Percentiles rank a stretch among this genome's conserved stretches.
Evolutionary conservation across 2,113 vertebrate genomes (phyloP).

Genomic region (Triplophysa tibetana): DNA sequence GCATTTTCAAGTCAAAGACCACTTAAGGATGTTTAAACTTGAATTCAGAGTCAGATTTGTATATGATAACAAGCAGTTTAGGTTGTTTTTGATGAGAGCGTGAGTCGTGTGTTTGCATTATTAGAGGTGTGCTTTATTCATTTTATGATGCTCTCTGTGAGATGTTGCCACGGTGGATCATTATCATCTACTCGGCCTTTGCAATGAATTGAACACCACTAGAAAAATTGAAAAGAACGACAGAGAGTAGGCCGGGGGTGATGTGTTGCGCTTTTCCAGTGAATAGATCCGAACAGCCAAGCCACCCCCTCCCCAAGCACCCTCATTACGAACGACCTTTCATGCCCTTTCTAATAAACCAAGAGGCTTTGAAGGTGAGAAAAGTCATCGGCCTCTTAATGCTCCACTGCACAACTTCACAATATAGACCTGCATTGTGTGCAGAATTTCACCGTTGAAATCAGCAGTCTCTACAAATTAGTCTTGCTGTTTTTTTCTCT

Average conservation of each 20-base stretch:
- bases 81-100: neutral
- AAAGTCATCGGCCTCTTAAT: conserved; percentile 18
- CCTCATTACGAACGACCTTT: conserved; percentile 30
- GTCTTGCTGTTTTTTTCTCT: neutral
- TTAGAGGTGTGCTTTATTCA: neutral
- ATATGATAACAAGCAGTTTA: neutral
- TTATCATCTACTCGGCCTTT: neutral
- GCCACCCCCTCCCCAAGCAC: neutral
- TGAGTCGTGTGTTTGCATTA: neutral
- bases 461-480: conserved; percentile 3
- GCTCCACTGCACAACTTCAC: neutral
- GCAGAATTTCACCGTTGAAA: conserved; percentile 12
- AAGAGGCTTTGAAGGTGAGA: neutral
- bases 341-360: conserved; percentile 21
- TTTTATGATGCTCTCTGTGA: neutral
- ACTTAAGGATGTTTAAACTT: neutral
- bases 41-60: neutral
- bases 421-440: conserved; percentile 33
- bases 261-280: conserved; percentile 30
- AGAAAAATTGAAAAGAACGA: neutral
- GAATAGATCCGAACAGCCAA: conserved; percentile 12
- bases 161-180: neutral
- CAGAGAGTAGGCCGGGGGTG: neutral
- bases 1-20: too few relatives aligned
- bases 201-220: neutral